These are phyloP conservation scores for Copidosoma aretas DNA, from an alignment of 2,888 invertebrate species.

Conservation along the genomic window DNA sequence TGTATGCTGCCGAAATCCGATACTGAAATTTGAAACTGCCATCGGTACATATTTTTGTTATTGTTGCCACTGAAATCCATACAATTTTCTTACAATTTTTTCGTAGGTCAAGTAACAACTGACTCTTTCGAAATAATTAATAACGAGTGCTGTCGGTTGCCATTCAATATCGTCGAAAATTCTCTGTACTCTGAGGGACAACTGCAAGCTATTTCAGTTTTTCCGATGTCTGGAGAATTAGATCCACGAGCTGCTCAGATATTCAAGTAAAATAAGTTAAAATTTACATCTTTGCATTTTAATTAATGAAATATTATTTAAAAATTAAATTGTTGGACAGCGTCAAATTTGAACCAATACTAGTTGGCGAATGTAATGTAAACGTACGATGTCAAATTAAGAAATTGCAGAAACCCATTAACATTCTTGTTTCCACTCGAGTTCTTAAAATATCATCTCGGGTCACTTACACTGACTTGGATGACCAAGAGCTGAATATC, in stretches of 20 bases:
- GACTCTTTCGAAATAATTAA: conserved; percentile 65
- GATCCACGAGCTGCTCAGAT: conserved; percentile 63
- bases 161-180: conserved; percentile 66
- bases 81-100: not conserved
- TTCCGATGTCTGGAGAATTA: conserved; percentile 65
- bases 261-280: conserved; percentile 62
- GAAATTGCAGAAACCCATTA: conserved; percentile 65
- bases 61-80: not conserved
- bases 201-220: conserved; percentile 64
- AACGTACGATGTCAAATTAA: conserved; percentile 67
- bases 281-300: not conserved
- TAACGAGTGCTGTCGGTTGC: conserved; percentile 65
- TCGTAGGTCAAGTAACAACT: conserved; percentile 58
- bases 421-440: conserved; percentile 65
- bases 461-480: conserved; percentile 61
- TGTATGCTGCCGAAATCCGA: conserved; percentile 2
- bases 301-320: not conserved
- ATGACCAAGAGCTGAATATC: conserved; percentile 48
- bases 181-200: conserved; percentile 67
- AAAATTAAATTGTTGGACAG: conserved; percentile 54
- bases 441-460: conserved; percentile 66
- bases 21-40: conserved; percentile 15
- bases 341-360: conserved; percentile 66
- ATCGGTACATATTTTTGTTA: conserved; percentile 15
- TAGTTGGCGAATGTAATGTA: conserved; percentile 67